These are phyloP conservation scores for Lutjanus erythropterus DNA, from an alignment of 2,113 vertebrate genomes.

Conservation along the genomic window DNA sequence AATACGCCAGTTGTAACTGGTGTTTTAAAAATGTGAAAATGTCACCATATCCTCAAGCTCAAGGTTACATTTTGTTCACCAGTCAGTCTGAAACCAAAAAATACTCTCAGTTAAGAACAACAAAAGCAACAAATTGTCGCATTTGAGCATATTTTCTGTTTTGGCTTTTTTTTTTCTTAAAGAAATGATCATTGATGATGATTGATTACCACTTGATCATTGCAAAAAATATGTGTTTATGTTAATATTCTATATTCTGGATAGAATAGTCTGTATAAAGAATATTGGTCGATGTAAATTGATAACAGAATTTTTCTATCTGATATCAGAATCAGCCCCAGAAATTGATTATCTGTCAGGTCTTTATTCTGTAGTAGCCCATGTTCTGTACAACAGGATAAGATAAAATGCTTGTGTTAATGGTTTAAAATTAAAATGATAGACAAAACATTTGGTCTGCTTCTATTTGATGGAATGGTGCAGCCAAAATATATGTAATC, in stretches of 20 bases:
- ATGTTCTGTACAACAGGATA: too few relatives aligned
- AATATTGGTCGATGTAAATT: too few relatives aligned
- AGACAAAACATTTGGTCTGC: background rate
- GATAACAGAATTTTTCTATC: too few relatives aligned
- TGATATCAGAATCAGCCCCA: too few relatives aligned
- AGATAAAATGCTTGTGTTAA: too few relatives aligned
- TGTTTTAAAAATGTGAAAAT: background rate
- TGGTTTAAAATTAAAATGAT: background rate
- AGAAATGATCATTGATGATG: background rate
- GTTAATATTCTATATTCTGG: too few relatives aligned
- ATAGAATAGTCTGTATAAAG: too few relatives aligned
- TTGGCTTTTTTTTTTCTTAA: background rate
- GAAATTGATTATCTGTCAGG: too few relatives aligned
- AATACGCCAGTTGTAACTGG: too few relatives aligned
- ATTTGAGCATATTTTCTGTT: background rate
- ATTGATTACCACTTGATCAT: too few relatives aligned
- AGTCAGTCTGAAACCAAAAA: background rate
- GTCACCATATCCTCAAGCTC: background rate
- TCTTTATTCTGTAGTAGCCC: too few relatives aligned
- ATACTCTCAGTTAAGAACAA: background rate
- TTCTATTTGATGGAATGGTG: background rate
- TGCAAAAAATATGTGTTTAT: too few relatives aligned
- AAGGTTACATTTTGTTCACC: background rate
- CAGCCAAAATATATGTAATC: background rate
- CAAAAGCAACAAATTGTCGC: background rate